Evolutionary conservation across 2,888 invertebrate genomes (phyloP).

Genomic region (Scaptomyza flava): DNA sequence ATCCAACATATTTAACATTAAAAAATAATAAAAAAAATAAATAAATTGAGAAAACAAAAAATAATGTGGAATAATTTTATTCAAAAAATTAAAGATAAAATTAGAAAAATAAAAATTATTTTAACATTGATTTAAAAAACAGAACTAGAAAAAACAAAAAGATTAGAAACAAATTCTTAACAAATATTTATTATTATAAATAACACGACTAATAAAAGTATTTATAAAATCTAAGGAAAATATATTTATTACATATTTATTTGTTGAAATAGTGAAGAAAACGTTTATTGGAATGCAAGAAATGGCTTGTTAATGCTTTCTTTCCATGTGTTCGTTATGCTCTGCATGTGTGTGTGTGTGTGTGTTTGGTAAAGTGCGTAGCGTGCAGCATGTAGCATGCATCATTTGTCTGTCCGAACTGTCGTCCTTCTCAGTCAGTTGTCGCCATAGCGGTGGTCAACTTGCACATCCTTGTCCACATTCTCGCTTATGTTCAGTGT

Average conservation of each 20-base stretch:
- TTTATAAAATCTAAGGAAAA: too few relatives aligned
- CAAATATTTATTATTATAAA: not conserved
- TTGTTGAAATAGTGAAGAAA: slow-evolving; percentile 9
- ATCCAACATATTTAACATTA: too few relatives aligned
- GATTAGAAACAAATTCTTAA: too few relatives aligned
- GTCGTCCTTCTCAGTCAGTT: slow-evolving; percentile 44
- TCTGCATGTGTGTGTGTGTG: slow-evolving; percentile 5
- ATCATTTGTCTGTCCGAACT: slow-evolving; percentile 52
- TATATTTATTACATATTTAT: too few relatives aligned
- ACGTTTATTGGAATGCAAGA: slow-evolving; percentile 22
- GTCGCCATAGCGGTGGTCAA: slow-evolving; percentile 50
- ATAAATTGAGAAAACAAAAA: not conserved
- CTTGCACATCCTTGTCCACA: slow-evolving; percentile 29
- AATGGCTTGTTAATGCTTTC: slow-evolving; percentile 32
- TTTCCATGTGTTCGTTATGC: slow-evolving; percentile 11
- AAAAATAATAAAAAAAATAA: not conserved
- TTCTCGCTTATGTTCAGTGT: slow-evolving; percentile 21
- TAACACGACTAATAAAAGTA: not conserved
- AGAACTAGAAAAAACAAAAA: too few relatives aligned
- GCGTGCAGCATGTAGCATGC: slow-evolving; percentile 42
- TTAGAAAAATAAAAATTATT: not conserved
- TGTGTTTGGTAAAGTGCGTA: slow-evolving; percentile 55
- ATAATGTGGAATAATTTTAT: not conserved
- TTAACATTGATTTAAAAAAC: too few relatives aligned
- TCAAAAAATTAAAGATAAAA: not conserved